These are phyloP conservation scores for Gortyna flavago DNA, from an alignment of 2,888 invertebrate genomes.

Conservation along the genomic window DNA sequence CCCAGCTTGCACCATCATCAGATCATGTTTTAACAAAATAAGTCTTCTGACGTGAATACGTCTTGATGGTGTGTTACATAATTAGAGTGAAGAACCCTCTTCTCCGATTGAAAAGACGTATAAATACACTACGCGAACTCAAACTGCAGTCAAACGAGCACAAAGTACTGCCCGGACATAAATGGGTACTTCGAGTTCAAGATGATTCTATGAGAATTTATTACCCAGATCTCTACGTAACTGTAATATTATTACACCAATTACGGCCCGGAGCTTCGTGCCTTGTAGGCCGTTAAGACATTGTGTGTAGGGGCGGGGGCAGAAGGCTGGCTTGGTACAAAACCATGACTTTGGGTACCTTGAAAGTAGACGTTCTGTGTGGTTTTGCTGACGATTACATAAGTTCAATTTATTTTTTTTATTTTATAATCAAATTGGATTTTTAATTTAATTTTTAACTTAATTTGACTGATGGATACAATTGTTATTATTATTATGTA, in stretches of 20 bases:
- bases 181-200: constrained; percentile 57
- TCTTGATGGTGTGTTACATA: too few species aligned
- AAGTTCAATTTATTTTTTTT: too few species aligned
- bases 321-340: constrained; percentile 29
- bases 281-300: constrained; percentile 50
- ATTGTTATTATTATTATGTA: too few species aligned
- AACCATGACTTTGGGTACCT: too few species aligned
- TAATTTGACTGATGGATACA: too few species aligned
- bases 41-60: too few species aligned
- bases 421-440: too few species aligned
- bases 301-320: not conserved
- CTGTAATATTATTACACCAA: constrained; percentile 65
- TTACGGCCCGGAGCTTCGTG: constrained; percentile 50
- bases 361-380: too few species aligned
- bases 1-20: not conserved
- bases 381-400: too few species aligned
- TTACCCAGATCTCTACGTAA: constrained; percentile 62
- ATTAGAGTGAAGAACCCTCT: not conserved
- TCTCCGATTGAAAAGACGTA: not conserved
- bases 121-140: constrained; percentile 34
- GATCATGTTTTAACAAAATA: not conserved
- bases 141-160: constrained; percentile 32
- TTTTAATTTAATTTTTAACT: too few species aligned
- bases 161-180: constrained; percentile 36
- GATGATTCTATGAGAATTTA: constrained; percentile 67